Evolutionary conservation across 2,113 vertebrate genomes (phyloP), one percentile per base, ranked within the genome.

Genomic region (Vireo altiloquus): DNA sequence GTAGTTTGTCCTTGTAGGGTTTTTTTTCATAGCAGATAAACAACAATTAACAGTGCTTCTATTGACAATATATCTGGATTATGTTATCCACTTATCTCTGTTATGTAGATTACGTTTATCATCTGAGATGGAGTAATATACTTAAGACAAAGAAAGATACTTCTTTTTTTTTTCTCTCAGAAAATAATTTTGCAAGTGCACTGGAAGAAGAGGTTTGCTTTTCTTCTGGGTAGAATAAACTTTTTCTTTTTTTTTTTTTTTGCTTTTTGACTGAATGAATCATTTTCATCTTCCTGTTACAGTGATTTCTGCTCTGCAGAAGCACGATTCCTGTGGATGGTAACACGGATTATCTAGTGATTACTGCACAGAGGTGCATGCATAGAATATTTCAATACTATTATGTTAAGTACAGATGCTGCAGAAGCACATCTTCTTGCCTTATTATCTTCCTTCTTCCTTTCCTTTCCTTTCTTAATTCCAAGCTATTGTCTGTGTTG

Each of bases 291-390:
- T 91, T 83, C 54, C 59, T 47, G 74, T 77, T 93, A 31, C 71
- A 65, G 35, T 65, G 78, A 88, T 92, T 96, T 91, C 54, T 50
- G 78, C 37, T 92, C 81, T 66, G 75, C 68, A 85, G 66, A 92
- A 74, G 82, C 75, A 72, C 13, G 12, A 86, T 33, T 95, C 59
- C 78, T 80, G 60, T 89, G 86, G 91, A 95, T 91, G 77, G 56
- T 68, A 94, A 60, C 47, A 91, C 64, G 87, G 91, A 87, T 89
- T 95, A 91, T 92, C 89, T 89, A 75, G 82, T 84, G 89, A 89
- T 89, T 96, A 95, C 75, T 89, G 56, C 72, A 83, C 22, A 52
- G 56, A 91, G 25, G 47, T 87, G 40, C 89, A 92, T 70, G 76
- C 71, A 77, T 14, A 77, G 92, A 95, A 83, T 94, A 93, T 90